Percentiles rank a stretch among this genome's conserved stretches.
Evolutionary conservation across 2,113 vertebrate species (phyloP).

Genomic region (Pomatorhinus ruficollis): DNA sequence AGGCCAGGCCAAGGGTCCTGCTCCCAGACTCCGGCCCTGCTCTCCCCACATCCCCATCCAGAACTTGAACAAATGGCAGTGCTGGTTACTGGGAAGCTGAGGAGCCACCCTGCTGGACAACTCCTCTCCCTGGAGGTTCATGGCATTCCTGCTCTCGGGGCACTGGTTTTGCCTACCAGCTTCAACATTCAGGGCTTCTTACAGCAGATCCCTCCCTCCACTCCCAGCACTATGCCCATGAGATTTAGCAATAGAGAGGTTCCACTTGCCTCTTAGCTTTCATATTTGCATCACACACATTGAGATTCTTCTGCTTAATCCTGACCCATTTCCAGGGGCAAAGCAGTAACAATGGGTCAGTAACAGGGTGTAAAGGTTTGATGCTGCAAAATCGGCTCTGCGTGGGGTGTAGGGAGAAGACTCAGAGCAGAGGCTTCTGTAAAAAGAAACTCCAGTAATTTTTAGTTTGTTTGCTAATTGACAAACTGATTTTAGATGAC

Average conservation of each 20-base stretch:
- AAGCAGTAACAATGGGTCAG: neutral
- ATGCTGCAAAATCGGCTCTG: neutral
- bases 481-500: neutral
- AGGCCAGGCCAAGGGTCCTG: neutral
- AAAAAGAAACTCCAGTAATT: neutral
- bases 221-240: neutral
- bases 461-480: neutral
- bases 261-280: neutral
- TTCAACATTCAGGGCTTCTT: neutral
- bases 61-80: neutral
- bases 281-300: neutral
- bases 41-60: neutral
- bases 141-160: neutral
- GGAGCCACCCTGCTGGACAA: neutral
- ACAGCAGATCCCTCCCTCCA: neutral
- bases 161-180: neutral
- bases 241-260: neutral
- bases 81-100: neutral
- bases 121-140: fast-evolving
- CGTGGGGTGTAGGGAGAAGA: neutral
- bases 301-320: neutral
- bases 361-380: neutral
- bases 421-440: neutral
- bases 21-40: no score
- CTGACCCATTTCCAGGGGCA: neutral